Base-by-base conservation (phyloP, 2,888 invertebrate species). In the Gastrophysa polygoni region DNA sequence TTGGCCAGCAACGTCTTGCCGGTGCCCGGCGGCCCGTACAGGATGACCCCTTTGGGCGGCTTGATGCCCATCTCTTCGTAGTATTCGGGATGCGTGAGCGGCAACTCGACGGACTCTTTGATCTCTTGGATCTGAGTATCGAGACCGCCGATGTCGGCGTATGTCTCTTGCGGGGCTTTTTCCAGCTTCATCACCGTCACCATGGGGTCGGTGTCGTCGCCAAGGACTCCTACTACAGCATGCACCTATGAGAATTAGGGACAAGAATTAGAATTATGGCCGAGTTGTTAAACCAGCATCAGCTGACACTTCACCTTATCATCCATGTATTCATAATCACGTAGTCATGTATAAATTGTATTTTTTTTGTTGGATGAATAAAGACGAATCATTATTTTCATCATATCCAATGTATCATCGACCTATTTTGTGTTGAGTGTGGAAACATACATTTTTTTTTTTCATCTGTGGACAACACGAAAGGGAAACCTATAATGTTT, bases 51-150 rank as follows among this genome's bases (percentile, higher is more conserved):
- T 80, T 99, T 99, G 0, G 99, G 99, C 11, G 99, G 98, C 78
- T 97, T 96, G 73, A 99, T 99, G 60, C 99, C 99, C 98, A 99
- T 99, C 84, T 99, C 99, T 82, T 99, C 98, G 80, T 99, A 99
- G 82, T 98, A 98, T 82, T 99, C 99, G 0, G 99, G 99, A 85
- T 99, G 99, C 11, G 99, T 99, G 16, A 99, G 83, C 0, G 99
- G 99, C 66, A 99, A 83, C 80, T 99, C 99, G 7, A 99, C 99
- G 47, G 98, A 97, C 84, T 99, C 99, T 82, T 96, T 96, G 64
- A 96, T 96, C 83, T 96, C 94, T 81, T 96, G 98, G 78, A 99
- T 99, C 83, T 99, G 99, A 32, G 93, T 93, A 78, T 98, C 98
- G 10, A 98, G 84, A 14, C 97, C 98, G 77, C 98, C 98, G 81